Percentiles rank a stretch among this genome's conserved stretches.
phyloP scores from a whole-genome alignment of 2,113 vertebrate genomes.

The Todiramphus saurophagus region DNA sequence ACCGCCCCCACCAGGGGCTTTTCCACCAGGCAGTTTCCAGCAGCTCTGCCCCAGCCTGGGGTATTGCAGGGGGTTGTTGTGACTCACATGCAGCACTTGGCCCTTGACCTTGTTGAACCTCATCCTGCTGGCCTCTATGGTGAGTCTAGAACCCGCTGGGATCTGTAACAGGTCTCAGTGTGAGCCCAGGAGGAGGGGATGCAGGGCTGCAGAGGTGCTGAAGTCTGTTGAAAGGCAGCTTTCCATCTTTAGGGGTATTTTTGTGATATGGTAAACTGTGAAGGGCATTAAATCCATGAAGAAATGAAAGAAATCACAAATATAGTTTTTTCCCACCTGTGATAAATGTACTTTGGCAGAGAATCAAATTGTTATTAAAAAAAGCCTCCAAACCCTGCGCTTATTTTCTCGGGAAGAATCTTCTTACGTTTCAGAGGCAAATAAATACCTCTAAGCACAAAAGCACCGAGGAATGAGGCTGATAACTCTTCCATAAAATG shows the following conservation, averaged over 20 bases:
- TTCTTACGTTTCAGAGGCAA: neutral
- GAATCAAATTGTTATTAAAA: neutral
- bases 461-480: neutral
- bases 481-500: neutral
- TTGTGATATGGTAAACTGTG: neutral
- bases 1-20: neutral
- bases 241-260: neutral
- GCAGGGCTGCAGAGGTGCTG: neutral
- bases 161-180: accelerated
- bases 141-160: neutral
- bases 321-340: neutral
- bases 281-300: neutral
- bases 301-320: neutral
- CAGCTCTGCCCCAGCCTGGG: neutral
- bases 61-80: neutral
- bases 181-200: neutral
- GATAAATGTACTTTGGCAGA: neutral
- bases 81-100: neutral
- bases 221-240: neutral
- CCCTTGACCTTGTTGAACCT: neutral
- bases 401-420: conserved; percentile 2
- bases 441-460: neutral
- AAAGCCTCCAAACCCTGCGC: neutral
- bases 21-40: neutral
- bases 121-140: neutral